phyloP scores from a whole-genome alignment of 2,113 vertebrate genomes.

The Oreochromis tanganicae region DNA sequence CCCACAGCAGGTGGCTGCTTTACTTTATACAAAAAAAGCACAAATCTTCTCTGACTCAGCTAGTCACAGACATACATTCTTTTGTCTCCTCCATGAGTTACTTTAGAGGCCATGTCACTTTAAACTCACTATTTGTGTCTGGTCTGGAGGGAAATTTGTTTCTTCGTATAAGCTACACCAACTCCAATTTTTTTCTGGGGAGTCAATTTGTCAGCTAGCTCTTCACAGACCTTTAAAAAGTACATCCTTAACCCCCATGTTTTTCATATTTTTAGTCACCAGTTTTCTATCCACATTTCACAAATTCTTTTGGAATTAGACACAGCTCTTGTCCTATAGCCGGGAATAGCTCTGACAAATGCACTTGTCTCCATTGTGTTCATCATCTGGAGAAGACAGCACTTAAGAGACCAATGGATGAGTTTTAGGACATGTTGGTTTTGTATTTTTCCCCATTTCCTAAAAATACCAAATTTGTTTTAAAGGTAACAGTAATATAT shows the following conservation, averaged over 20 bases:
- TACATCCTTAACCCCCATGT: neutral
- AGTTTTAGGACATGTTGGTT: neutral
- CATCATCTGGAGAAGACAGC: slow-evolving; percentile 17
- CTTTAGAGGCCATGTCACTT: neutral
- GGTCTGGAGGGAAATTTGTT: neutral
- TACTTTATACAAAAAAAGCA: slow-evolving; percentile 1
- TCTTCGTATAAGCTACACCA: neutral
- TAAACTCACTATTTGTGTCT: neutral
- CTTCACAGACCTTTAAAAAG: neutral
- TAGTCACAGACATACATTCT: slow-evolving; percentile 10
- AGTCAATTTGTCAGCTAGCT: neutral
- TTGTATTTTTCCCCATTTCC: neutral
- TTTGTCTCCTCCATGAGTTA: neutral
- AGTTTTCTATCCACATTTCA: neutral
- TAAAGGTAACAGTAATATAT: neutral
- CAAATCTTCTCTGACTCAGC: slow-evolving; percentile 30
- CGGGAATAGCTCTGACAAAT: neutral
- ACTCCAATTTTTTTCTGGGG: fast-evolving
- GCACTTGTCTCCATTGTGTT: neutral
- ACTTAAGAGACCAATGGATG: neutral
- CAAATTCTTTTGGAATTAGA: neutral
- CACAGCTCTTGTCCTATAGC: neutral
- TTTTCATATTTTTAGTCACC: neutral
- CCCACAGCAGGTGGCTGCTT: slow-evolving; percentile 41
- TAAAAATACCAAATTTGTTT: neutral